Percentiles rank a stretch among this genome's conserved stretches.
phyloP scores from a whole-genome alignment of 2,113 vertebrate species.

The Cygnus atratus region DNA sequence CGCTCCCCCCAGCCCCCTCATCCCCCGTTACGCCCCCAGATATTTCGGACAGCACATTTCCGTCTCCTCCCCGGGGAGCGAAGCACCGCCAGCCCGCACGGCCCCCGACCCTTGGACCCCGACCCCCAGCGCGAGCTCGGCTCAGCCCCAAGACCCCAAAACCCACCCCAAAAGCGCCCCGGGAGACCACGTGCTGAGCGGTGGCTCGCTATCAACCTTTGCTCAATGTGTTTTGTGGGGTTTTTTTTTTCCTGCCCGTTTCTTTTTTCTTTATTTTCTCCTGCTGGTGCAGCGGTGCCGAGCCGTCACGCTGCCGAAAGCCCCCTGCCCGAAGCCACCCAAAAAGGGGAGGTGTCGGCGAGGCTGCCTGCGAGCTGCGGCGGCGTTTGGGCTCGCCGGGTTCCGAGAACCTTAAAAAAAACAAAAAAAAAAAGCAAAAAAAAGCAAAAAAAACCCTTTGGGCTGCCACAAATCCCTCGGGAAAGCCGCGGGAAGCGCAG shows the following conservation, averaged over 20 bases:
- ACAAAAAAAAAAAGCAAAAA: too few species aligned
- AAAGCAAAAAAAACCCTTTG: background rate
- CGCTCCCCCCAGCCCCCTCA: background rate
- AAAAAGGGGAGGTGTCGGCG: background rate
- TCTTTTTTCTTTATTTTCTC: background rate
- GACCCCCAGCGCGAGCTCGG: background rate
- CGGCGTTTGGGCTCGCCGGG: fast-evolving
- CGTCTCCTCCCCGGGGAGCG: background rate
- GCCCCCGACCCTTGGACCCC: background rate
- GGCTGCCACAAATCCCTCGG: background rate
- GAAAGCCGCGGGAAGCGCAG: background rate
- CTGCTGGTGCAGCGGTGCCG: background rate
- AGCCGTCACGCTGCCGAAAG: background rate
- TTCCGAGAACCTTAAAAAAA: background rate
- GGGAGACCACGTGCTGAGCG: background rate
- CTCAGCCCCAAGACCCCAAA: background rate
- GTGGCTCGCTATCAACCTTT: background rate
- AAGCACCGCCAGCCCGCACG: fast-evolving
- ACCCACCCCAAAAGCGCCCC: background rate
- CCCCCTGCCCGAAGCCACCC: background rate
- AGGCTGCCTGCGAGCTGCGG: background rate
- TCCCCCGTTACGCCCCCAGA: background rate
- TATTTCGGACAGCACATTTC: background rate
- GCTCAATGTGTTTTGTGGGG: background rate
- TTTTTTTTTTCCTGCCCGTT: too few species aligned